Evolutionary conservation across 2,888 invertebrate genomes (phyloP), one percentile per base, ranked within the genome.

Genomic region (Patella caerulea): DNA sequence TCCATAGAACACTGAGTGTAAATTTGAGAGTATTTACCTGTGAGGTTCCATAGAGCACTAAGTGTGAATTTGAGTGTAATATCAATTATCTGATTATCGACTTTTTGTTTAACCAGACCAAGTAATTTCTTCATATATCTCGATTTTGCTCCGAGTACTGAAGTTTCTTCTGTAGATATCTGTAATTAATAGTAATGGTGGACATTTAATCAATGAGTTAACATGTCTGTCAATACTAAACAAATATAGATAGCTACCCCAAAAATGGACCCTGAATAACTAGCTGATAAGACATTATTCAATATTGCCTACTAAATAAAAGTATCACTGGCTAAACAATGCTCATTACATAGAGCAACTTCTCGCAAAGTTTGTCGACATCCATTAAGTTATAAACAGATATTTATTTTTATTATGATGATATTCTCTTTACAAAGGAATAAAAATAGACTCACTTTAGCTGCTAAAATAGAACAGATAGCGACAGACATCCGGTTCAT

Each of bases 401-500:
- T 19, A 73, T 45, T 71, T 17, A n/a, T 14, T n/a, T 17, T 71
- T 54, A 19, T n/a, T 29, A 29, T 3, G 7, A 45, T 45, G 45
- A 45, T 45, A 45, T 45, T 45, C 45, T 0, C 5, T 7, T 45
- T 0, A 45, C 7, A 45, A 45, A 45, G 45, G 7, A 45, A 45
- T 45, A 0, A 45, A 9, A 45, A 9, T 45, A 15, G 15, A 71
- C 76, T 81, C 81, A 92, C 92, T 90, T 93, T 93, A 7, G 93
- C 93, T 74, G 93, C 94, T 53, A 95, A 92, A 82, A 95, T 95
- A 79, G 95, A 95, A 86, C 95, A 95, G 81, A 95, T 95, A 0
- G 95, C 95, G n/a, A 95, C 95, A 34, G 95, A 94, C 95, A 95
- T 95, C 76, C 95, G 93, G 87, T 94, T 94, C 94, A 95, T 95